Evolutionary conservation across 64 coral and sea anemone genomes (phyloP), one percentile per base, ranked within the genome.

Genomic region (Acropora tenuis): DNA sequence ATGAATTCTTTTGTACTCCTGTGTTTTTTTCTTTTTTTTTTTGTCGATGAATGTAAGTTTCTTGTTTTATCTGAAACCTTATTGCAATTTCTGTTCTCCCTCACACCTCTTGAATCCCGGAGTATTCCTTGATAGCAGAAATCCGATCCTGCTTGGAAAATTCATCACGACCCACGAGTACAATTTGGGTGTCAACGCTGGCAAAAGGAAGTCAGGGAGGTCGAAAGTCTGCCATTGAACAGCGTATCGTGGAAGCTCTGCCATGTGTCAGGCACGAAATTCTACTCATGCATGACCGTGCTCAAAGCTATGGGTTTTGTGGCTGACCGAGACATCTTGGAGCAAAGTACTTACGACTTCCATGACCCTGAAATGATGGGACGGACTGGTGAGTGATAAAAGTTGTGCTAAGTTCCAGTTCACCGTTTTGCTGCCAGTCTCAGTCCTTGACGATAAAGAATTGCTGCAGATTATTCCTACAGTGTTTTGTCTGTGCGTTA

Each of bases 321-420:
- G 57, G 96, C 96, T 69, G 96, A 98, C 81, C 83, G 96, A 42
- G 96, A 98, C 53, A 98, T 98, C 45, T 42, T 98, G 48, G 96
- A 98, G 48, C 96, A 98, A 42, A 98, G 95, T 72, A 95, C 95
- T 95, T 98, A 98, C 93, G 96, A 98, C 77, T 98, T 98, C 91
- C 93, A 98, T 46, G 96, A 98, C 48, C 96, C 95, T 60, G 96
- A 98, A 76, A 98, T 98, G 96, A 98, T 98, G 96, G 96, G 95
- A 88, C 90, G 30, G 30, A 30, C 30, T 98, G 96, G 96, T 98
- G 41, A 78, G 93, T 93, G 41, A 1, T 43, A 0, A 0, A 30
- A 30, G 30, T 30, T 30, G 30, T 30, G 30, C 30, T 30, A 30
- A 30, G 30, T 30, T 30, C 30, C 30, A 30, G 30, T 30, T 30